These are phyloP conservation scores for Lamprotornis superbus DNA, from an alignment of 2,113 vertebrate genomes.

Conservation along the genomic window DNA sequence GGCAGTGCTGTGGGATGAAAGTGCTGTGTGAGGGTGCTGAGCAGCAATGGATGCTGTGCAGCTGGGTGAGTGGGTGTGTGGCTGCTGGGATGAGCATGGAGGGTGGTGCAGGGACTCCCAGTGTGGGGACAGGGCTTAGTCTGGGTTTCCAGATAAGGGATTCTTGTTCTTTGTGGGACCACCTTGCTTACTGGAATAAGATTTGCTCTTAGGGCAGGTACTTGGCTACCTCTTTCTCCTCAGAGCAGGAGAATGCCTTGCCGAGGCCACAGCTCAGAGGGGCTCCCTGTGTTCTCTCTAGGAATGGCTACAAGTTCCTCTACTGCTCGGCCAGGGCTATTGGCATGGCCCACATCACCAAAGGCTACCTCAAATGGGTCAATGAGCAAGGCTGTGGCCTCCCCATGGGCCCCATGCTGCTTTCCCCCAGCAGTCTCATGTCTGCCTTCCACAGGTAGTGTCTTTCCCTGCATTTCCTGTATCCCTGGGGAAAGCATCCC, in stretches of 20 bases:
- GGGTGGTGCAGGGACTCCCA: not conserved
- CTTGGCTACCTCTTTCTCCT: not conserved
- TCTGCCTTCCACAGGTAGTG: constrained; percentile 91
- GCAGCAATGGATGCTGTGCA: not conserved
- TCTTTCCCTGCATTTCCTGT: not conserved
- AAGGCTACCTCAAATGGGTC: constrained; percentile 89
- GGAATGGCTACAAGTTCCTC: constrained; percentile 96
- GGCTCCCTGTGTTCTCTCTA: constrained; percentile 32
- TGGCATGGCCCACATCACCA: constrained; percentile 91
- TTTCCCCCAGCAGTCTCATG: constrained; percentile 94
- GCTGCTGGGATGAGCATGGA: not conserved
- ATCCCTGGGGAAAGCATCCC: not conserved
- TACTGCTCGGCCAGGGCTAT: constrained; percentile 95
- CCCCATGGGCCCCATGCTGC: constrained; percentile 88
- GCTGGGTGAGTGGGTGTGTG: accelerated
- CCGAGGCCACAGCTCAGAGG: not conserved
- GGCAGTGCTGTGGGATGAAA: not conserved
- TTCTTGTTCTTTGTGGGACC: accelerated
- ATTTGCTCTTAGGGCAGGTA: not conserved
- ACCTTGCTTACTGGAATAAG: not conserved
- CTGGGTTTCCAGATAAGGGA: not conserved
- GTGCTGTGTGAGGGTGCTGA: not conserved
- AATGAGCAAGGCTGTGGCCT: constrained; percentile 86
- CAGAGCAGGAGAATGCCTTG: not conserved
- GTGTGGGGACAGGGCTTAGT: accelerated